Conservation (phyloP, 2,888 invertebrate genomes). For the Chelonus formosanus region DNA sequence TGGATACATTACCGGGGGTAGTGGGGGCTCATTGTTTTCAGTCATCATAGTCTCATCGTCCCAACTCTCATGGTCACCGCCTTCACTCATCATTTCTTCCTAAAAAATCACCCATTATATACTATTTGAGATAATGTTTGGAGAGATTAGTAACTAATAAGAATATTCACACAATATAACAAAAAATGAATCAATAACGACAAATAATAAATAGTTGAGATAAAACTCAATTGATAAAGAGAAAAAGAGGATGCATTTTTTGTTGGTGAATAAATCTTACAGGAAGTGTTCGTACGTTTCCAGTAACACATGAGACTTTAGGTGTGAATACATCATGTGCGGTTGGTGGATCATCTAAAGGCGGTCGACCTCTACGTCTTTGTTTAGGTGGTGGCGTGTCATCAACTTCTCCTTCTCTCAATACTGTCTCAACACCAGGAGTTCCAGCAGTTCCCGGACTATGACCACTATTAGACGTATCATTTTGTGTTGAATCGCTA, state of each 20-base stretch:
- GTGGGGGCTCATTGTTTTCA: slow-evolving; percentile 57
- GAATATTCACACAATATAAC: no score
- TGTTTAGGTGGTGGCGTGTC: slow-evolving; percentile 66
- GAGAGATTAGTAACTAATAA: no score
- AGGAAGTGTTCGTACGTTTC: slow-evolving; percentile 55
- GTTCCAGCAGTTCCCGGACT: slow-evolving; percentile 55
- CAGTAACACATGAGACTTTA: slow-evolving; percentile 67
- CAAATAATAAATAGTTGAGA: slow-evolving; percentile 1
- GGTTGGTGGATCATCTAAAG: slow-evolving; percentile 71
- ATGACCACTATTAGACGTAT: slow-evolving; percentile 56
- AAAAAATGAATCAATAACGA: slow-evolving; percentile 10
- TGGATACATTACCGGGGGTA: slow-evolving; percentile 53
- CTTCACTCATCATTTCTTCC: slow-evolving; percentile 63
- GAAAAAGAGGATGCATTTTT: slow-evolving; percentile 39
- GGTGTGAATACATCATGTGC: slow-evolving; percentile 67
- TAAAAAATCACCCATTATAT: slow-evolving; percentile 30
- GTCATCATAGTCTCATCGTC: slow-evolving; percentile 62
- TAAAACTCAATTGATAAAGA: slow-evolving; percentile 21
- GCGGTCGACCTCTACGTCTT: slow-evolving; percentile 75
- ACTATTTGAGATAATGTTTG: no score
- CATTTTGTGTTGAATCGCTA: slow-evolving; percentile 58
- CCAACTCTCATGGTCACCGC: slow-evolving; percentile 62
- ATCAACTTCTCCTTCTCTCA: slow-evolving; percentile 58
- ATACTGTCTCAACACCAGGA: slow-evolving; percentile 59
- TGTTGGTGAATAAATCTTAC: slow-evolving; percentile 9